Percentiles rank a stretch among this genome's conserved stretches.
Evolutionary conservation across 2,113 vertebrate genomes (phyloP).

Genomic region (Gnathonemus echidnorhynchus): DNA sequence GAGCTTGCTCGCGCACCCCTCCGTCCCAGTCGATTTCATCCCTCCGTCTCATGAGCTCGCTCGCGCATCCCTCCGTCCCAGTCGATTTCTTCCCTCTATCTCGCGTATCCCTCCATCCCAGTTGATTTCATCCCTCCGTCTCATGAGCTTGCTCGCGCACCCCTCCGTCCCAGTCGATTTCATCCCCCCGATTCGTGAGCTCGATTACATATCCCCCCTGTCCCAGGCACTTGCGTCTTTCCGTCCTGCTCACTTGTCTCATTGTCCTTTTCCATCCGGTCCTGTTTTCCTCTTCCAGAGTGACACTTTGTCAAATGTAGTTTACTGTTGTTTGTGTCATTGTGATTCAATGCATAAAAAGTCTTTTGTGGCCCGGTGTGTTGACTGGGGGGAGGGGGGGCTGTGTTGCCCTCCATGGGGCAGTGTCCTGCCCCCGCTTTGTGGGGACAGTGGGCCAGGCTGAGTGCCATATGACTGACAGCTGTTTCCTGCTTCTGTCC

Average conservation of each 20-base stretch:
- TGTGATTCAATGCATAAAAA: not conserved
- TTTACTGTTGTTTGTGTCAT: not conserved
- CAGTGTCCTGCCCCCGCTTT: not conserved
- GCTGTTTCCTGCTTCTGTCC: constrained; percentile 21
- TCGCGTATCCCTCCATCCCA: not conserved
- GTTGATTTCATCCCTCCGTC: not conserved
- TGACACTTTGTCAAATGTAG: not conserved
- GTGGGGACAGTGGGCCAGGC: not conserved
- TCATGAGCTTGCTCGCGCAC: no score
- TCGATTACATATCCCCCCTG: not conserved
- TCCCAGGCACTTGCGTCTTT: not conserved
- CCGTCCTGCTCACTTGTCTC: not conserved
- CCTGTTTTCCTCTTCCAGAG: not conserved
- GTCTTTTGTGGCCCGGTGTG: not conserved
- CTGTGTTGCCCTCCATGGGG: no score
- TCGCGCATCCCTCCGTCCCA: not conserved
- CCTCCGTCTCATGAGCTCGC: not conserved
- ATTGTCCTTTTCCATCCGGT: not conserved
- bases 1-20: not conserved
- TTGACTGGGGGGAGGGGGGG: no score
- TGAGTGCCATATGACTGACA: not conserved
- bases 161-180: no score
- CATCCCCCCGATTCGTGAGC: no score
- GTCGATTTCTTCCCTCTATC: not conserved
- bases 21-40: not conserved